Conservation (phyloP, 1,140 invertebrate genomes). For the Dufourea novaeangliae region DNA sequence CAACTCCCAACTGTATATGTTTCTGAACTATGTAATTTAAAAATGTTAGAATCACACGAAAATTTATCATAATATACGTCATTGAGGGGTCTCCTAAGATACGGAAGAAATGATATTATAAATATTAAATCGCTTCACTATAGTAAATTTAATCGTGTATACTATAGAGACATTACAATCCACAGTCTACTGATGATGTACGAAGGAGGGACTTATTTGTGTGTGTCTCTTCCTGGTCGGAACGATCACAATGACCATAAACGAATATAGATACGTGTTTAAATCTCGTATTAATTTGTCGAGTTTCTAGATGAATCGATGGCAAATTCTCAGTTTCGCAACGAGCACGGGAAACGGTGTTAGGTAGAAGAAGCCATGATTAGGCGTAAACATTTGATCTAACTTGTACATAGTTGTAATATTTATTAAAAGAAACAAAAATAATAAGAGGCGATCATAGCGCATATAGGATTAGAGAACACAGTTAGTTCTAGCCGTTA, state of each 20-base stretch:
- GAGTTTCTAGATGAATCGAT: background rate
- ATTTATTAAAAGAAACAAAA: conserved; percentile 76
- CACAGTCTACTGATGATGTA: too few relatives aligned
- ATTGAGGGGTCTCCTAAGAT: too few relatives aligned
- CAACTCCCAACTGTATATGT: too few relatives aligned
- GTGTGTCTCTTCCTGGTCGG: background rate
- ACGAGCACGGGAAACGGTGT: conserved; percentile 27
- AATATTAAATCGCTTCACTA: too few relatives aligned
- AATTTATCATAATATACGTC: too few relatives aligned
- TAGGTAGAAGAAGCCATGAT: conserved; percentile 43
- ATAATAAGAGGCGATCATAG: conserved; percentile 54
- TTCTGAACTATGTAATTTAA: too few relatives aligned
- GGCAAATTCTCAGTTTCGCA: conserved; percentile 1
- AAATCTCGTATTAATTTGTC: background rate
- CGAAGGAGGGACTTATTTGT: too few relatives aligned
- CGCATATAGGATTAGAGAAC: conserved; percentile 59
- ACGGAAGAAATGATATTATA: too few relatives aligned
- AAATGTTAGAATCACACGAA: too few relatives aligned
- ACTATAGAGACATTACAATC: too few relatives aligned
- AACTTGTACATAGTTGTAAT: conserved; percentile 81
- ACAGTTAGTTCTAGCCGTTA: conserved; percentile 62
- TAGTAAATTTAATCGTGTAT: too few relatives aligned
- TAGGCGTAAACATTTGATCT: conserved; percentile 49
- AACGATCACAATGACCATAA: background rate
- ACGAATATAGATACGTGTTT: background rate